Percentiles rank a stretch among this genome's conserved stretches.
These are phyloP conservation scores for Hartigia nigra DNA, from an alignment of 2,888 invertebrate genomes.

Conservation along the genomic window DNA sequence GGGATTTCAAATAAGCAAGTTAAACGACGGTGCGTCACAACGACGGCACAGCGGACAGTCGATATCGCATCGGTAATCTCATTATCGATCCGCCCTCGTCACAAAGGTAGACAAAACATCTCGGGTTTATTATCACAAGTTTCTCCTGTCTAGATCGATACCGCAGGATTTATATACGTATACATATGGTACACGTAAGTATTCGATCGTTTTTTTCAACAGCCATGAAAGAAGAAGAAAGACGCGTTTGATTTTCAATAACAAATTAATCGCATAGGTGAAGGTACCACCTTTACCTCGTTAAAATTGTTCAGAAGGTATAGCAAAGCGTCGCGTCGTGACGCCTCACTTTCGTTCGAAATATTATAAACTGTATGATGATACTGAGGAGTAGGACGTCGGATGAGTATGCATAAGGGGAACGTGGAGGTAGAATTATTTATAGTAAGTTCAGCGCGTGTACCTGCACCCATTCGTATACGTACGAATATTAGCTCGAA, in stretches of 20 bases:
- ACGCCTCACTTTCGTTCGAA: neutral
- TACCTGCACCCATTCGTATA: neutral
- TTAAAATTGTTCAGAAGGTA: neutral
- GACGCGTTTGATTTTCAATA: neutral
- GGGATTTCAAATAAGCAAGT: neutral
- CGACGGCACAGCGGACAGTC: neutral
- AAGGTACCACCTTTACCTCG: neutral
- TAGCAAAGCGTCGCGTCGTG: neutral
- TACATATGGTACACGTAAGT: neutral
- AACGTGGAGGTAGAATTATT: neutral
- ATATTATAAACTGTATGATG: neutral
- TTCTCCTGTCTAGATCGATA: neutral
- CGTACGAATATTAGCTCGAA: neutral
- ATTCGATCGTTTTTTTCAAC: neutral
- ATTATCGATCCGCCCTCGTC: conserved; percentile 16
- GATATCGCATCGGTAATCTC: conserved; percentile 2
- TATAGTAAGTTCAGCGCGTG: neutral
- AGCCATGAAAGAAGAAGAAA: neutral
- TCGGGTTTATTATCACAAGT: conserved; percentile 22
- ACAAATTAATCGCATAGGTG: neutral
- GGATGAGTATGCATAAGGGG: neutral
- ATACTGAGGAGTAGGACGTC: neutral
- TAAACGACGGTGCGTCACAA: neutral
- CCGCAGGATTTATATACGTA: neutral
- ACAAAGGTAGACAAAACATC: conserved; percentile 22